Conservation (phyloP, 2,888 invertebrate genomes). For the Yponomeuta evonymella region DNA sequence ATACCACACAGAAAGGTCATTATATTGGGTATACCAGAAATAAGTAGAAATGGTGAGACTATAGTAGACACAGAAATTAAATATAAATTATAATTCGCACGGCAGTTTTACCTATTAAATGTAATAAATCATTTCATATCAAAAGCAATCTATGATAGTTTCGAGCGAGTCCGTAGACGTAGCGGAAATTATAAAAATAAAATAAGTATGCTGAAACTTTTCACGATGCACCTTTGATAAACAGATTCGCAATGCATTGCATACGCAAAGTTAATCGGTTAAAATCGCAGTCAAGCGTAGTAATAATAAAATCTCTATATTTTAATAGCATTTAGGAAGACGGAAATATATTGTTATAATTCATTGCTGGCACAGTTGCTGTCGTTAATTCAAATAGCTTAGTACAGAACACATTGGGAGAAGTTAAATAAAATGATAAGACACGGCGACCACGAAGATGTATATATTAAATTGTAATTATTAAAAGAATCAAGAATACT, state of each 20-base stretch:
- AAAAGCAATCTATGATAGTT: neutral
- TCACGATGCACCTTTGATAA: neutral
- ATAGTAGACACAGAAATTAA: too few relatives aligned
- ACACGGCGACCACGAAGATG: too few relatives aligned
- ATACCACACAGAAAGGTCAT: too few relatives aligned
- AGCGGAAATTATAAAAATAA: neutral
- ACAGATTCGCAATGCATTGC: neutral
- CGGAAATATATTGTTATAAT: too few relatives aligned
- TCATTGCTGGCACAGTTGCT: too few relatives aligned
- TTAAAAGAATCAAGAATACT: too few relatives aligned
- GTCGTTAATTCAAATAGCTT: neutral
- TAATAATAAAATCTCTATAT: too few relatives aligned
- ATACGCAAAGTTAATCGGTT: neutral
- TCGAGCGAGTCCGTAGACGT: neutral
- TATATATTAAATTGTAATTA: too few relatives aligned
- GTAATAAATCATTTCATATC: neutral
- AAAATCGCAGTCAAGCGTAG: too few relatives aligned
- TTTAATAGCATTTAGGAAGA: too few relatives aligned
- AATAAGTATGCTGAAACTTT: neutral
- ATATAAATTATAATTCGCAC: neutral
- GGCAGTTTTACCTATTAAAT: neutral
- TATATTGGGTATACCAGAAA: too few relatives aligned
- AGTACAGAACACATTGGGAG: neutral
- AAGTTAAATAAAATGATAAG: neutral
- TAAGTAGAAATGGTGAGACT: too few relatives aligned